Evolutionary conservation across 2,888 invertebrate species (phyloP), one percentile per base, ranked within the genome.

Genomic region (Boloria euphrosyne): DNA sequence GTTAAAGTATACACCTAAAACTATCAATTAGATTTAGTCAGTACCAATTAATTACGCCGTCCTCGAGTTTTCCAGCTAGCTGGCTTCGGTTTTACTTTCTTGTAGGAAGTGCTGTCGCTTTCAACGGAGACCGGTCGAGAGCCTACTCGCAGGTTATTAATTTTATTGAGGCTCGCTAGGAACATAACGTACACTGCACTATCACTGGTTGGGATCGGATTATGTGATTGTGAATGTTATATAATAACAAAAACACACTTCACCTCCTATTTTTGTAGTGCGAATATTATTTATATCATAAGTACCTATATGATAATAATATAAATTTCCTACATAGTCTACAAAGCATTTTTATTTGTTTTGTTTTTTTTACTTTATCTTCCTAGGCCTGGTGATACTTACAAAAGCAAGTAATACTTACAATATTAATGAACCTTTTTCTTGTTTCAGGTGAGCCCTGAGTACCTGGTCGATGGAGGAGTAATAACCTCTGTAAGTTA

Each of bases 21-120:
- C 60, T 54, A 61, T 62, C 64, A 54, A 65, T 65, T 44, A 59
- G 52, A 58, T 70, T 70, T 62, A 55, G 61, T 64, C 50, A 55
- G 65, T 47, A 50, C 65, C 68, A 70, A 70, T 67, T 65, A 68
- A 70, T 71, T 67, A 67, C 58, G 62, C 54, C 43, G 65, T 65
- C 69, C 67, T 76, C 73, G 70, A 78, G 83, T 85, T 86, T 90
- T 87, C 88, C 88, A 86, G 81, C 65, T 66, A 71, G 67, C 64
- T 63, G 76, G 81, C 75, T 82, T 81, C 77, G 80, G 86, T 89
- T 90, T 90, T 91, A 92, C 91, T 92, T 91, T 91, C 92, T 86
- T 90, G 85, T 87, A 90, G 90, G 90, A 90, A 91, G 87, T 87
- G 86, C 83, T 90, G 82, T 92, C 92, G 85, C 92, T 92, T 91